Percentiles rank a stretch among this genome's conserved stretches.
These are phyloP conservation scores for Petrolisthes cinctipes DNA, from an alignment of 2,888 invertebrate species.

Conservation along the genomic window DNA sequence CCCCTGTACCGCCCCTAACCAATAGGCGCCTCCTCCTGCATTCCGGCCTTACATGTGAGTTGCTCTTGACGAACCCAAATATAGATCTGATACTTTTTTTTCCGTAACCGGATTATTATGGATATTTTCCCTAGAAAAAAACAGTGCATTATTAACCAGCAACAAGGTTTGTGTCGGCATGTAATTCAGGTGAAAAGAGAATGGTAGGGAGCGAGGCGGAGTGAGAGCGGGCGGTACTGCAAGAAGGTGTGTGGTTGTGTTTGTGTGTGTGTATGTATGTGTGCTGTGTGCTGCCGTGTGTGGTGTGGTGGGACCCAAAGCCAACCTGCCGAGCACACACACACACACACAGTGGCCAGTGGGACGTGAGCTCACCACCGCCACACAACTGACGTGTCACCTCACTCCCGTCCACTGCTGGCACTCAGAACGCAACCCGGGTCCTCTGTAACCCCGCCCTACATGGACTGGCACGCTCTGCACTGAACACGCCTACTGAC, in stretches of 20 bases:
- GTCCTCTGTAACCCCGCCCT: slow-evolving; percentile 40
- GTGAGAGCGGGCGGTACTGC: neutral
- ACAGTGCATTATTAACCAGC: slow-evolving; percentile 45
- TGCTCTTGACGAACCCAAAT: slow-evolving; percentile 58
- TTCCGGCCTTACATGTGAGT: slow-evolving; percentile 57
- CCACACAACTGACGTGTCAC: slow-evolving; percentile 45
- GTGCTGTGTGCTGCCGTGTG: too few relatives aligned
- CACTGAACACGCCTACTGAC: slow-evolving; percentile 35
- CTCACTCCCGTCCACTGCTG: slow-evolving; percentile 36
- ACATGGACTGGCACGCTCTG: neutral
- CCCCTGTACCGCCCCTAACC: slow-evolving; percentile 53
- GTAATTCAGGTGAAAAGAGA: slow-evolving; percentile 15
- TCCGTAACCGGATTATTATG: slow-evolving; percentile 55
- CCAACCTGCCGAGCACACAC: slow-evolving; percentile 1
- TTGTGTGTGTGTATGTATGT: too few relatives aligned
- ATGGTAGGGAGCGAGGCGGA: slow-evolving; percentile 4
- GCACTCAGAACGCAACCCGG: slow-evolving; percentile 24
- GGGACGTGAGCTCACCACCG: slow-evolving; percentile 42
- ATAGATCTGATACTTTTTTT: slow-evolving; percentile 57
- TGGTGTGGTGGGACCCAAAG: too few relatives aligned
- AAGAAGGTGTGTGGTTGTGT: neutral
- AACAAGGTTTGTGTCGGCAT: slow-evolving; percentile 33
- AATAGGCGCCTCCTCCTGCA: slow-evolving; percentile 54
- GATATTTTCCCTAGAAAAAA: slow-evolving; percentile 52
- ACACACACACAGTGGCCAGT: slow-evolving; percentile 45